phyloP scores from a whole-genome alignment of 2,797 vertebrate genomes.

The Micromesistius poutassou region DNA sequence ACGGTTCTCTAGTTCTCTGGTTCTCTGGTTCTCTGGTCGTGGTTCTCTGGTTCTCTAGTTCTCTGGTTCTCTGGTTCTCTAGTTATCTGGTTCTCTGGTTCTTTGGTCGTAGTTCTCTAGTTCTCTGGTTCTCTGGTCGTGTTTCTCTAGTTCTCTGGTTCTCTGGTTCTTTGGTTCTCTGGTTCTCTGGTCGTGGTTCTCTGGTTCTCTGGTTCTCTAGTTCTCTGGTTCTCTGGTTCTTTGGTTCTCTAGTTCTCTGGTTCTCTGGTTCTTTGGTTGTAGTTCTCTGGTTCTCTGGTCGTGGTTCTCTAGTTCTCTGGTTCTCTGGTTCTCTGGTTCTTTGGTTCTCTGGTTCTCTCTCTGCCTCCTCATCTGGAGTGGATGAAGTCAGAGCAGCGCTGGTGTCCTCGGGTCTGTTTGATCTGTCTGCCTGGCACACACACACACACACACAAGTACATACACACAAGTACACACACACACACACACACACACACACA shows the following conservation, averaged over 20 bases:
- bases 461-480: conserved; percentile 31
- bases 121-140: too few species aligned
- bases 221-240: too few species aligned
- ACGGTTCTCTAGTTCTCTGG: too few species aligned
- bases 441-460: conserved; percentile 31
- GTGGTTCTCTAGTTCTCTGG: too few species aligned
- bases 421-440: conserved; percentile 76
- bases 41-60: conserved; percentile 34
- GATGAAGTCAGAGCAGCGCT: conserved; percentile 89
- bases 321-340: too few species aligned
- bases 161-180: background rate
- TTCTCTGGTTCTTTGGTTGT: conserved; percentile 32
- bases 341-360: background rate
- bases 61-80: too few species aligned
- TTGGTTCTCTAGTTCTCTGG: conserved; percentile 12
- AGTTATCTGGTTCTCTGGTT: conserved; percentile 13
- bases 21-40: too few species aligned
- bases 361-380: conserved; percentile 83
- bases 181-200: too few species aligned
- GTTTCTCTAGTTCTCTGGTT: too few species aligned
- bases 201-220: too few species aligned
- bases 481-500: conserved; percentile 59
- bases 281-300: conserved; percentile 2
- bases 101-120: too few species aligned
- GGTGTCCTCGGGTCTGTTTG: conserved; percentile 82